Percentiles rank a stretch among this genome's conserved stretches.
These are phyloP conservation scores for Pocota personata DNA, from an alignment of 2,888 invertebrate species.

Conservation along the genomic window DNA sequence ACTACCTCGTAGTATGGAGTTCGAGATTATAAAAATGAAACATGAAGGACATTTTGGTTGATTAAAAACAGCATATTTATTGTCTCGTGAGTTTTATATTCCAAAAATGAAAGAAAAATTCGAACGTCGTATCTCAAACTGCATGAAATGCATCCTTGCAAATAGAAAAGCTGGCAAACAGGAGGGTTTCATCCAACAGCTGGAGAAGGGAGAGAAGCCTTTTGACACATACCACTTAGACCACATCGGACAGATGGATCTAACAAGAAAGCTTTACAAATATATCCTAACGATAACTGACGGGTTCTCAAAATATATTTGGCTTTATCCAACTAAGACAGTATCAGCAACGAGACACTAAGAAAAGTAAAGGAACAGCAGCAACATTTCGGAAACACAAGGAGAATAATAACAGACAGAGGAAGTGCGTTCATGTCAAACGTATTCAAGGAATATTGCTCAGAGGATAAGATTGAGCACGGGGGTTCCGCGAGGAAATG, in stretches of 20 bases:
- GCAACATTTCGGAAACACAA: neutral
- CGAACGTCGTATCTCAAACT: neutral
- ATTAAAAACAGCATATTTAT: neutral
- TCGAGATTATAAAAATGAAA: neutral
- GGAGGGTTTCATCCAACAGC: neutral
- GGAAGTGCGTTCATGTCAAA: neutral
- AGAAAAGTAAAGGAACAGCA: neutral
- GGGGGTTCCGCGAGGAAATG: neutral
- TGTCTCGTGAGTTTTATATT: neutral
- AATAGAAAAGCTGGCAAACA: neutral
- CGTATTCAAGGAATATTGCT: neutral
- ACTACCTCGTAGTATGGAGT: constrained; percentile 6
- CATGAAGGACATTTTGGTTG: neutral
- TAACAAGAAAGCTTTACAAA: neutral
- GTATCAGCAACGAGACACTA: neutral
- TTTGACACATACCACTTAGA: constrained; percentile 2
- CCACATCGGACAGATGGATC: constrained; percentile 10
- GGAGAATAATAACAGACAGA: neutral
- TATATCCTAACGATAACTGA: constrained; percentile 2
- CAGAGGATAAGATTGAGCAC: neutral
- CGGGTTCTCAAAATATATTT: neutral
- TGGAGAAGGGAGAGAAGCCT: constrained; percentile 5
- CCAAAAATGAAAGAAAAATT: neutral
- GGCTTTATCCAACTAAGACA: constrained; percentile 9
- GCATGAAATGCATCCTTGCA: constrained; percentile 7